A percentile compares a stretch with the other conserved stretches of the same genome.
Conservation (phyloP, 2,888 invertebrate species). For the Metallyticus violacea region DNA sequence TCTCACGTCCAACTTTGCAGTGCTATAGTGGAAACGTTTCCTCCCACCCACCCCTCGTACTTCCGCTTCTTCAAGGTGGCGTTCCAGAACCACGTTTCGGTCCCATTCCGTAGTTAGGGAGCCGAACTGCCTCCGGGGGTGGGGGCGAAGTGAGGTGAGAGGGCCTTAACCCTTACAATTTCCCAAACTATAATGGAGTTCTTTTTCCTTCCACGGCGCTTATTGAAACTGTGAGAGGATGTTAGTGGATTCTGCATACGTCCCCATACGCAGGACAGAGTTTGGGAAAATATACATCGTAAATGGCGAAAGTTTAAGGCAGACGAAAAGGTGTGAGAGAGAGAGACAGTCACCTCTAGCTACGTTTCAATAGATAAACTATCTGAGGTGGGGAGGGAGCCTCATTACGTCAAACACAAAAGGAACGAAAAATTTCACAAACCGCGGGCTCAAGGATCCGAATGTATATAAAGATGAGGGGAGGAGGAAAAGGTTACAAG, state of each 20-base stretch:
- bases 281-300: constrained; percentile 6
- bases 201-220: background rate
- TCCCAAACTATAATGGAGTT: constrained; percentile 13
- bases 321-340: background rate
- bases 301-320: constrained; percentile 2
- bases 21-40: background rate
- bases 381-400: background rate
- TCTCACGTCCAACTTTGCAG: background rate
- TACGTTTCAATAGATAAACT: background rate
- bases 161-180: background rate
- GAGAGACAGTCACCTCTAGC: background rate
- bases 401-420: background rate
- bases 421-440: background rate
- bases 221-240: constrained; percentile 5
- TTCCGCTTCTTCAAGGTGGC: background rate
- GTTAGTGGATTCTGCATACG: background rate
- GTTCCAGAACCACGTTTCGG: background rate
- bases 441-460: background rate
- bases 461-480: background rate
- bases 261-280: background rate
- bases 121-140: background rate
- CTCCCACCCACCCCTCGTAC: background rate
- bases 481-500: background rate
- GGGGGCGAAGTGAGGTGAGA: background rate
- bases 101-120: background rate